These are phyloP conservation scores for Capromys pilorides DNA, from an alignment of 2,797 vertebrate genomes.

Conservation along the genomic window DNA sequence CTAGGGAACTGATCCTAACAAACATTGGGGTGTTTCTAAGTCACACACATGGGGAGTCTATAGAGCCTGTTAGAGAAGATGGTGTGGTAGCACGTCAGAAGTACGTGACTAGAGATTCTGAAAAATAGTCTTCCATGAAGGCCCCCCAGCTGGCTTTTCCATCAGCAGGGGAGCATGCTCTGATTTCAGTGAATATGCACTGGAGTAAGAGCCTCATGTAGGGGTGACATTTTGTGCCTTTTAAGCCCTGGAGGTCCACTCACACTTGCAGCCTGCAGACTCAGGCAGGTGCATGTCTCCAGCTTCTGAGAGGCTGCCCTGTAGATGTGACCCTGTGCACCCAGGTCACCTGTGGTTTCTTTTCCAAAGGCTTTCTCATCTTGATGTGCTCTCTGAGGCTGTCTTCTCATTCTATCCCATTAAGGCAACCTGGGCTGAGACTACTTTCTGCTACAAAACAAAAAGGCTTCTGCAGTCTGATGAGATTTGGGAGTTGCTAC, in stretches of 20 bases:
- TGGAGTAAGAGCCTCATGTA: not conserved
- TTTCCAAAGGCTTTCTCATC: not conserved
- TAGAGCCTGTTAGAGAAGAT: fast-evolving
- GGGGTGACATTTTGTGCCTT: not conserved
- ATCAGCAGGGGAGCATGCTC: not conserved
- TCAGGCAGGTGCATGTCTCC: not conserved
- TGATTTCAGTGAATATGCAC: not conserved
- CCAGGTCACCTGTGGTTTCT: not conserved
- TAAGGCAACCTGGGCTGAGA: not conserved
- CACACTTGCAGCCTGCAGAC: not conserved
- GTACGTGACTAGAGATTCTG: not conserved
- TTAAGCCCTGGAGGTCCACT: not conserved
- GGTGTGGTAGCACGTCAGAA: not conserved
- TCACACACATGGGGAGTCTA: too few relatives aligned
- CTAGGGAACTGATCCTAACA: not conserved
- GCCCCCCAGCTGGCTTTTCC: not conserved
- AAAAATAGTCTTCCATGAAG: not conserved
- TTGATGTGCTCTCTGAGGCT: not conserved
- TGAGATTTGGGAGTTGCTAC: not conserved
- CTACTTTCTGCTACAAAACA: not conserved
- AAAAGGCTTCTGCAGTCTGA: not conserved
- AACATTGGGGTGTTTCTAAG: too few relatives aligned
- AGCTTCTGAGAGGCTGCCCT: not conserved
- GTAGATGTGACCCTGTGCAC: not conserved
- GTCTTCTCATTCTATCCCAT: not conserved